A percentile compares a stretch with the other conserved stretches of the same genome.
Evolutionary conservation across 2,888 invertebrate species (phyloP).

Genomic region (Sericinus montela): DNA sequence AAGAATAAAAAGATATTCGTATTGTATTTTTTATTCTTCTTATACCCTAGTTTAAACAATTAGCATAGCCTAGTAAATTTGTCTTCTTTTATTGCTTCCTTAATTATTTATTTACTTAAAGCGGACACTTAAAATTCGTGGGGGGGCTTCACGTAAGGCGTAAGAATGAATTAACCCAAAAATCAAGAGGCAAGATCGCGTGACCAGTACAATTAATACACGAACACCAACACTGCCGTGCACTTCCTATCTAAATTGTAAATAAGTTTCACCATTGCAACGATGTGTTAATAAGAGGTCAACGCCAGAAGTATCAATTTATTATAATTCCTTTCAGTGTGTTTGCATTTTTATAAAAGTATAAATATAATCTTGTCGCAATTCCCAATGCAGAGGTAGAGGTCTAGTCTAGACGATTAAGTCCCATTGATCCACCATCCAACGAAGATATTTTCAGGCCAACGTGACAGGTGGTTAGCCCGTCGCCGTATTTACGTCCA

Average conservation of each 20-base stretch:
- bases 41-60: too few relatives aligned
- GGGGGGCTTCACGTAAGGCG: slow-evolving; percentile 1
- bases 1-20: too few relatives aligned
- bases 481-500: too few relatives aligned
- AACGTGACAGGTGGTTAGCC: too few relatives aligned
- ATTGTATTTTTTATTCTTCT: too few relatives aligned
- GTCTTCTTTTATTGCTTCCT: not conserved
- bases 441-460: too few relatives aligned
- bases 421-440: too few relatives aligned
- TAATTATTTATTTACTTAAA: not conserved
- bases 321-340: slow-evolving; percentile 20
- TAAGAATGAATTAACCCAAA: slow-evolving; percentile 14
- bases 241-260: slow-evolving; percentile 33
- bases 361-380: too few relatives aligned
- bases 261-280: slow-evolving; percentile 25
- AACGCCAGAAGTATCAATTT: slow-evolving; percentile 22
- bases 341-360: too few relatives aligned
- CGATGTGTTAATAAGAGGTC: slow-evolving; percentile 32
- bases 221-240: slow-evolving; percentile 29
- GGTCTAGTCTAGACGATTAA: too few relatives aligned
- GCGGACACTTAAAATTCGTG: not conserved
- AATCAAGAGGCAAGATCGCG: slow-evolving; percentile 35
- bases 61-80: too few relatives aligned
- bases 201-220: slow-evolving; percentile 55
- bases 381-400: too few relatives aligned